These are phyloP conservation scores for Aleiodes leptofemur DNA, from an alignment of 2,888 invertebrate species.

Conservation along the genomic window DNA sequence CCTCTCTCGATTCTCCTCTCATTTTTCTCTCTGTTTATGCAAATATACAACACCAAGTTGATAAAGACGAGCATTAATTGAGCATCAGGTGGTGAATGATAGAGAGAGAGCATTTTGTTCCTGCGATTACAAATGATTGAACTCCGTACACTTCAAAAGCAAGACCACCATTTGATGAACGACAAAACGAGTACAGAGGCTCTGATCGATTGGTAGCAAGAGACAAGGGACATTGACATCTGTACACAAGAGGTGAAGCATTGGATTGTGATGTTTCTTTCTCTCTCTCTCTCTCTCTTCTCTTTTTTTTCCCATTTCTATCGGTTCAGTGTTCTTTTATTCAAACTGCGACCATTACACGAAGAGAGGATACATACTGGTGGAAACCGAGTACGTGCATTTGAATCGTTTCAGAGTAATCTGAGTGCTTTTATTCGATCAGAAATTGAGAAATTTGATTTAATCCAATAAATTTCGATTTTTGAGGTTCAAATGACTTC, in stretches of 20 bases:
- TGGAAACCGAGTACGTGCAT: too few species aligned
- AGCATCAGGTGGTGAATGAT: constrained; percentile 12
- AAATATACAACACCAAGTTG: background rate
- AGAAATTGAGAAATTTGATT: too few species aligned
- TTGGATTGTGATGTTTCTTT: too few species aligned
- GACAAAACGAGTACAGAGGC: constrained; percentile 57
- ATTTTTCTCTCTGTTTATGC: background rate
- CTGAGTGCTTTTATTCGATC: too few species aligned
- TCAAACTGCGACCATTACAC: constrained; percentile 39
- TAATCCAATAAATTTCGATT: too few species aligned
- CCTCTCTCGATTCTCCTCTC: background rate
- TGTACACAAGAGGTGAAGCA: constrained; percentile 13
- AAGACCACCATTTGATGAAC: constrained; percentile 62
- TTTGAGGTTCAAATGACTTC: background rate
- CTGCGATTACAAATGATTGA: too few species aligned
- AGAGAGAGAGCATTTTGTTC: too few species aligned
- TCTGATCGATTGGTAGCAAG: constrained; percentile 31
- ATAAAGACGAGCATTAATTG: constrained; percentile 4
- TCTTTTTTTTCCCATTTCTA: too few species aligned
- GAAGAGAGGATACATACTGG: too few species aligned
- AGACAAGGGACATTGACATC: constrained; percentile 36
- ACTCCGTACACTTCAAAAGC: too few species aligned
- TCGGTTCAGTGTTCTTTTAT: constrained; percentile 12
- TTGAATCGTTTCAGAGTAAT: too few species aligned
- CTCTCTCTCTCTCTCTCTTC: too few species aligned